phyloP scores from a whole-genome alignment of 2,888 invertebrate species.

The Tillus elongatus region DNA sequence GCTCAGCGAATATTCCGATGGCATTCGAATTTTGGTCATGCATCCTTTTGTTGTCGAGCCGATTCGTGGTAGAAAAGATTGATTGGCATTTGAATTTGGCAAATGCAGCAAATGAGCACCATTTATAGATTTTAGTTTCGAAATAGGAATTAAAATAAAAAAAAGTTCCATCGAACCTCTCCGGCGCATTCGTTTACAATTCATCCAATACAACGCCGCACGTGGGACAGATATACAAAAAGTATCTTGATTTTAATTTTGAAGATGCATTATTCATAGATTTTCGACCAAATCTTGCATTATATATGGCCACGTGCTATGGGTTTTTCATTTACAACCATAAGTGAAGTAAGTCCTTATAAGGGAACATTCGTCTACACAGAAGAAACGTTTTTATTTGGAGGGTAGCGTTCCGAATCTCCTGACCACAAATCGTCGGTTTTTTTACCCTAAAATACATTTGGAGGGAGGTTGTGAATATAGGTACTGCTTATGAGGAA shows the following conservation, averaged over 20 bases:
- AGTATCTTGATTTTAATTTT: slow-evolving; percentile 31
- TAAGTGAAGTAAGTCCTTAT: too few species aligned
- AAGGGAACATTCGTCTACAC: too few species aligned
- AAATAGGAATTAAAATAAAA: slow-evolving; percentile 28
- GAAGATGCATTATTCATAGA: slow-evolving; percentile 32
- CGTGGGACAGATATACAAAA: slow-evolving; percentile 26
- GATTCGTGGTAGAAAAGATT: slow-evolving; percentile 16
- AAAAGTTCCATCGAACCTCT: slow-evolving; percentile 21
- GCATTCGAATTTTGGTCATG: slow-evolving; percentile 21
- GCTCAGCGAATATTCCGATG: too few species aligned
- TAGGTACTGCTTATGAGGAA: too few species aligned
- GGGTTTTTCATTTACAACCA: slow-evolving; percentile 21
- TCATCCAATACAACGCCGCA: slow-evolving; percentile 21
- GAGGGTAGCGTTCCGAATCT: too few species aligned
- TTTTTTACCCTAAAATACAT: too few species aligned
- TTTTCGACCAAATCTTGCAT: slow-evolving; percentile 24
- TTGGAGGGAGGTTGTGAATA: too few species aligned
- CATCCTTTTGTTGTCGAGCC: slow-evolving; percentile 16
- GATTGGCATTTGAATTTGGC: slow-evolving; percentile 36
- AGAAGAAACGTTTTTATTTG: too few species aligned
- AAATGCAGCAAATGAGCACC: slow-evolving; percentile 32
- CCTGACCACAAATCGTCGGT: too few species aligned
- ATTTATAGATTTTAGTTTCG: slow-evolving; percentile 32
- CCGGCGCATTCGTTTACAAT: slow-evolving; percentile 25
- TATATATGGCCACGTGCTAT: slow-evolving; percentile 29